Evolutionary conservation across 2,888 invertebrate genomes (phyloP), one percentile per base, ranked within the genome.

Genomic region (Xiphydria camelus): DNA sequence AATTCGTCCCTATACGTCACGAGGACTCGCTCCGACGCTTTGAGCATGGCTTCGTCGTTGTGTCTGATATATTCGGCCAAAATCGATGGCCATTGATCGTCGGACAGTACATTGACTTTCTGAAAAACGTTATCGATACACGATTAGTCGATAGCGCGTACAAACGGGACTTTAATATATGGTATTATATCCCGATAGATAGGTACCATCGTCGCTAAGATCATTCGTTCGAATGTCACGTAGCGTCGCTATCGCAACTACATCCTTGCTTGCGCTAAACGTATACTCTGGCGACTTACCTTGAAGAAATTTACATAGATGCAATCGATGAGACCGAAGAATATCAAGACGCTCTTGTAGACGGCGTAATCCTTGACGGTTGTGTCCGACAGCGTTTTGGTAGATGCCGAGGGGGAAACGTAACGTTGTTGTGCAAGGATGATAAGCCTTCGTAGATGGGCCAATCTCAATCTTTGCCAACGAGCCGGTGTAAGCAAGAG

Each of bases 31-130:
- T 94, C 94, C 7, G 93, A 91, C 9, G 88, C 85, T 73, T 96
- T 95, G 15, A 94, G 80, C 78, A 96, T 83, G 4, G 84, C 82
- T 73, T 94, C 94, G 79, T 98, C 97, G 77, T 93, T 94, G 75
- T 93, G 89, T 2, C 97, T 87, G 66, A 97, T 91, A 74, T 89
- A 94, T 73, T 95, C 94, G 14, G 95, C 95, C 42, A 97, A 79
- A 49, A 87, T 86, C 33, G 87, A 82, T 18, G 95, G 87, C 97
- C 97, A 97, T 60, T 90, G 90, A 57, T 91, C 91, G 51, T 88
- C 87, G 5, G 81, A 78, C 3, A 81, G 80, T 26, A 88, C 85
- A 40, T 81, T 81, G 29, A 88, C 85, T 72, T 81, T 85, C 84
- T 90, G 79, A 17, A 75, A 76, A 47, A 64, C 57, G 49, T 53